Evolutionary conservation across 2,113 vertebrate genomes (phyloP).

Genomic region (Gallinago media): DNA sequence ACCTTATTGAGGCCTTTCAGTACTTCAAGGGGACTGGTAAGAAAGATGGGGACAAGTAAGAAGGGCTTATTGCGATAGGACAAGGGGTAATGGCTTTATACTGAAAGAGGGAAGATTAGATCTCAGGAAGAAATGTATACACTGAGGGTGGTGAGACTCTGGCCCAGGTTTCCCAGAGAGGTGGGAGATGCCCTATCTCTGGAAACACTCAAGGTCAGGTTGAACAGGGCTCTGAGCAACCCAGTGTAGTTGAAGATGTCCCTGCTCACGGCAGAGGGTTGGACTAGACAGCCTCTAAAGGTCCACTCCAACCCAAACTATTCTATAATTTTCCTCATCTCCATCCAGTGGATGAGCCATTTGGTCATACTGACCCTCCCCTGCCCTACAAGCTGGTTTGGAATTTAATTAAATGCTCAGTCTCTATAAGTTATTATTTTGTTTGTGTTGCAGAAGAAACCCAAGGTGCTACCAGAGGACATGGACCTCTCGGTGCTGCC

Average conservation of each 20-base stretch:
- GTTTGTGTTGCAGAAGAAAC: neutral
- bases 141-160: neutral
- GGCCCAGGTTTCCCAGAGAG: neutral
- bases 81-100: neutral
- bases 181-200: neutral
- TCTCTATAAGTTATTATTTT: neutral
- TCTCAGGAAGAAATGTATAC: neutral
- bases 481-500: rapidly evolving
- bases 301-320: neutral
- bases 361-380: neutral
- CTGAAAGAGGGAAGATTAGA: neutral
- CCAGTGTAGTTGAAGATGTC: neutral
- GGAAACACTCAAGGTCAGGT: no score
- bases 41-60: neutral
- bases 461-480: neutral
- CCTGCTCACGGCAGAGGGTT: neutral
- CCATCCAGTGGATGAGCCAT: no score
- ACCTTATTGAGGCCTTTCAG: neutral
- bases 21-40: neutral
- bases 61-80: neutral
- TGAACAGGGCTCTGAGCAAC: neutral
- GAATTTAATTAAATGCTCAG: neutral
- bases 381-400: neutral
- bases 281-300: neutral
- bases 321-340: neutral